phyloP scores from a whole-genome alignment of 1,140 invertebrate genomes.

The Calosoma granatense region DNA sequence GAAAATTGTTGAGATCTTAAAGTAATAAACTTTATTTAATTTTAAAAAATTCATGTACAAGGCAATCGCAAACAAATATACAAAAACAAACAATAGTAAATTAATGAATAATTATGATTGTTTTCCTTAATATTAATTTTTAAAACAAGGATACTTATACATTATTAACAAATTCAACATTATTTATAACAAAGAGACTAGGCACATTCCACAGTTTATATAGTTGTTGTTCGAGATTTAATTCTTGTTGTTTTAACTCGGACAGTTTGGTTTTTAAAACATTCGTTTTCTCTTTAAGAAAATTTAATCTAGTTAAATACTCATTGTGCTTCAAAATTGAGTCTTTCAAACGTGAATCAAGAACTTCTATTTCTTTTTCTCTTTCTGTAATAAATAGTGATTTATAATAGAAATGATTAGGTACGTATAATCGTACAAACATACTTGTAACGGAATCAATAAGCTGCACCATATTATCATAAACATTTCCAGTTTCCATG shows the following conservation, averaged over 20 bases:
- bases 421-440: conserved; percentile 9
- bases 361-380: conserved; percentile 28
- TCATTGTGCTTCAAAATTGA: conserved; percentile 22
- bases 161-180: conserved; percentile 5
- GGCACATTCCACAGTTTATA: conserved; percentile 31
- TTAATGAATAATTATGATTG: no score
- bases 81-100: no score
- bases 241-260: conserved; percentile 25
- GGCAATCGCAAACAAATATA: no score
- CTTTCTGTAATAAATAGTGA: conserved; percentile 23
- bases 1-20: no score
- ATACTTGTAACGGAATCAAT: conserved; percentile 28
- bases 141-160: no score
- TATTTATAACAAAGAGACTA: conserved; percentile 28
- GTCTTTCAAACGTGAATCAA: conserved; percentile 25
- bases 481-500: conserved; percentile 16
- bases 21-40: no score
- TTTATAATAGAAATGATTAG: not conserved
- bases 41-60: no score
- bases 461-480: conserved; percentile 31
- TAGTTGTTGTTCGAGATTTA: conserved; percentile 25
- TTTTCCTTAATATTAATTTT: no score
- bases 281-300: conserved; percentile 26
- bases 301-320: conserved; percentile 23
- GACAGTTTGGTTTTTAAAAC: conserved; percentile 27